Conservation (phyloP, 2,113 vertebrate genomes). For the Cheirogaleus medius region DNA sequence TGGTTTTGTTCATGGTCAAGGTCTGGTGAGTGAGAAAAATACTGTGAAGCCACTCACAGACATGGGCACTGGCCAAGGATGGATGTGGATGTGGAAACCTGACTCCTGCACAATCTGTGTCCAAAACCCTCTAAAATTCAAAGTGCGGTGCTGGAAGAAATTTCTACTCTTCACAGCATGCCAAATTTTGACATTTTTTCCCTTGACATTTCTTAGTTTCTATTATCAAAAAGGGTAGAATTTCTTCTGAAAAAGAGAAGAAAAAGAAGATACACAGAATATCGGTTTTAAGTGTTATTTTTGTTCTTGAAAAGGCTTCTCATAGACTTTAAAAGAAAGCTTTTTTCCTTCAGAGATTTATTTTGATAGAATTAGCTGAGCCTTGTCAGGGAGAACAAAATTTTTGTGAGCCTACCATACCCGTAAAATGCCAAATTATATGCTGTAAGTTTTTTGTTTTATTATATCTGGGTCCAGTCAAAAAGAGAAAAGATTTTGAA, state of each 20-base stretch:
- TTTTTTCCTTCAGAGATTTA: conserved; percentile 74
- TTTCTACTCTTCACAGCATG: conserved; percentile 40
- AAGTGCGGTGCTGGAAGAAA: conserved; percentile 12
- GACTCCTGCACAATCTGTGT: background rate
- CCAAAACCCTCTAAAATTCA: conserved; percentile 58
- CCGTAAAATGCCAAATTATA: conserved; percentile 81
- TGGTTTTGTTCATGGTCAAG: background rate
- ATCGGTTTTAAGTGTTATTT: conserved; percentile 77
- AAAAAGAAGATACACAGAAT: conserved; percentile 70
- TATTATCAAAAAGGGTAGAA: conserved; percentile 74
- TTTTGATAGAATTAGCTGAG: conserved; percentile 81
- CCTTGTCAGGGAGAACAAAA: conserved; percentile 79
- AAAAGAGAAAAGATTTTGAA: conserved; percentile 78
- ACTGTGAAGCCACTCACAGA: background rate
- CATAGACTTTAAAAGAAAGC: conserved; percentile 75
- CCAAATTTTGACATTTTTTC: conserved; percentile 64
- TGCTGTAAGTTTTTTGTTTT: conserved; percentile 79
- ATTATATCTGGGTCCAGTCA: conserved; percentile 77
- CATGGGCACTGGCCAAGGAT: background rate
- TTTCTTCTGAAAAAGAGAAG: conserved; percentile 74
- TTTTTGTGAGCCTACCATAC: conserved; percentile 75
- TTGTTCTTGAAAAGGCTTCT: conserved; percentile 78
- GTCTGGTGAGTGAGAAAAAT: background rate
- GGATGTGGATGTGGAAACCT: background rate
- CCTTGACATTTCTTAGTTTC: conserved; percentile 62